Evolutionary conservation across 1,140 invertebrate genomes (phyloP), one percentile per base, ranked within the genome.

Genomic region (Ephestia elutella): DNA sequence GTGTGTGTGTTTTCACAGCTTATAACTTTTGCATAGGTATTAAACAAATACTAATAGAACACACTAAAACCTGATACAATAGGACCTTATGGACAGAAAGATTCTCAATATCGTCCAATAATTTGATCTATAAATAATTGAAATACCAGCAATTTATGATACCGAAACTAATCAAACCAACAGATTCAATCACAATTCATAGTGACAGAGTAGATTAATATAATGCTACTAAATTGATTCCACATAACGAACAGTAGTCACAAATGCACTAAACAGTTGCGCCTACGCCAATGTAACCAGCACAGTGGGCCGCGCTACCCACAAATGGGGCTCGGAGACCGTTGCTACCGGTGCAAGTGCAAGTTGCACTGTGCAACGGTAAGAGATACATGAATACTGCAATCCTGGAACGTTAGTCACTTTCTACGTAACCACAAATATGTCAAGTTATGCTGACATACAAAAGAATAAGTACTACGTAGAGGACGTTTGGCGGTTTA

Each of bases 261-360:
- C 38, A 15, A 44, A 44, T 15, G 38, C 38, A 4, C 7, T 44
- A 2, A 10, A 44, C 38, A 44, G 38, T 44, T 44, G 13, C 38
- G 15, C n/a, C n/a, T n/a, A n/a, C 9, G 32, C 32, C 13, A 15
- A n/a, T n/a, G n/a, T 5, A 44, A 44, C n/a, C 13, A 7, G 38
- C 5, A 44, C 54, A 55, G 54, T 55, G 32, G 54, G 11, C 7
- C 54, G 20, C 35, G 15, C 18, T 44, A 35, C 18, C 54, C 54
- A 44, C 25, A 17, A 13, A 13, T 38, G 38, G 13, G 13, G 3
- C 1, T 10, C 54, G 17, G 30, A 15, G 15, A 55, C 54, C 54
- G 54, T 28, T 55, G 30, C n/a, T 13, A 18, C 54, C 17, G 17
- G 17, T 35, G 15, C 28, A 17, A 55, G 18, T 35, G 54, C 20